Evolutionary conservation across 2,113 vertebrate species (phyloP).

Genomic region (Choloepus hoffmanni): DNA sequence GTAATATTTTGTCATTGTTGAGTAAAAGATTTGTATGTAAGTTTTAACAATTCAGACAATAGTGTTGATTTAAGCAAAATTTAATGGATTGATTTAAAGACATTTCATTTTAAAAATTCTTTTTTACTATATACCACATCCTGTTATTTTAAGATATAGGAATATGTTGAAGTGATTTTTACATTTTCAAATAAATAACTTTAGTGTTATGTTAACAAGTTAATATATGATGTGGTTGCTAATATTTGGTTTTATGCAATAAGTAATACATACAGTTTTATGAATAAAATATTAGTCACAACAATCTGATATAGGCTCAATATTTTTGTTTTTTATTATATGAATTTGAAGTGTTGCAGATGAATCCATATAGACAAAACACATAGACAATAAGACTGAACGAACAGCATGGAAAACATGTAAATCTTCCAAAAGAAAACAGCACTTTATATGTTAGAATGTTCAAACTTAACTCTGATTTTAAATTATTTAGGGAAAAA

Average conservation of each 20-base stretch:
- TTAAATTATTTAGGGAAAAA: constrained; percentile 45
- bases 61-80: neutral
- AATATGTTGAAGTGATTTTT: neutral
- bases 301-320: constrained; percentile 32
- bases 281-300: neutral
- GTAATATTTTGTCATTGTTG: neutral
- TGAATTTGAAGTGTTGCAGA: constrained; percentile 62
- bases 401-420: constrained; percentile 18
- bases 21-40: neutral
- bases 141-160: neutral
- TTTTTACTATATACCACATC: neutral
- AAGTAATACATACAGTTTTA: neutral
- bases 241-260: neutral
- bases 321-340: constrained; percentile 63
- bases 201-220: neutral
- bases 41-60: neutral
- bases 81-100: neutral
- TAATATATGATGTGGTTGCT: neutral
- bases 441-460: constrained; percentile 39
- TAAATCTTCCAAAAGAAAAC: constrained; percentile 52
- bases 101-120: neutral
- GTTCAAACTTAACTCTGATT: constrained; percentile 4
- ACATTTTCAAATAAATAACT: neutral
- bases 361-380: constrained; percentile 66
- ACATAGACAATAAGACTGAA: neutral